Conservation (phyloP, 2,113 vertebrate genomes). For the Myotis davidii region DNA sequence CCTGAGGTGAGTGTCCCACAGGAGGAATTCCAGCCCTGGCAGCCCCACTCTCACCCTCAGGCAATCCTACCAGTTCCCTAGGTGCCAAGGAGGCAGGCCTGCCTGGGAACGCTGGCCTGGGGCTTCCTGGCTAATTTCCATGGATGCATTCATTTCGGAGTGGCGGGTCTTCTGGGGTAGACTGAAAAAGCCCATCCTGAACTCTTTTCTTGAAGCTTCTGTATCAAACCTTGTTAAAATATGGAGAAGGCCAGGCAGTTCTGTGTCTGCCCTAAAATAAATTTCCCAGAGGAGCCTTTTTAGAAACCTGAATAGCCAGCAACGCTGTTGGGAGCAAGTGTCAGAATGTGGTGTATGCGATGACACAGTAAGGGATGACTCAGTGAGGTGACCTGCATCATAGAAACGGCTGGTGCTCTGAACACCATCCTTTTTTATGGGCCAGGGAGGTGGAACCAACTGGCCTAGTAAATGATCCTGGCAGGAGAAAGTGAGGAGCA, state of each 20-base stretch:
- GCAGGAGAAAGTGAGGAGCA: neutral
- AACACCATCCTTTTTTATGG: neutral
- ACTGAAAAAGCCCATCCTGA: neutral
- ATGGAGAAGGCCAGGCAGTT: neutral
- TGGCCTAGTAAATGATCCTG: neutral
- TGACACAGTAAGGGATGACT: neutral
- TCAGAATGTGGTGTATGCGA: neutral
- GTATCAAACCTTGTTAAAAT: neutral
- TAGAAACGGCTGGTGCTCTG: neutral
- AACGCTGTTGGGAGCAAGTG: neutral
- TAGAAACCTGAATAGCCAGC: neutral
- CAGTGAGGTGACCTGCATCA: neutral
- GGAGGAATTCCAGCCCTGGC: neutral
- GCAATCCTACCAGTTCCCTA: neutral
- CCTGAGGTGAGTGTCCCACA: rapidly evolving
- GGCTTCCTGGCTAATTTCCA: neutral
- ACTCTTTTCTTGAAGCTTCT: neutral
- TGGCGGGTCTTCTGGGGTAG: neutral
- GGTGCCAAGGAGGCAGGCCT: neutral
- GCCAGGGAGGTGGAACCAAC: neutral
- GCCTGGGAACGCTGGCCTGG: neutral
- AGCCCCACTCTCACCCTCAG: neutral
- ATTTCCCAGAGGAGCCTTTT: neutral
- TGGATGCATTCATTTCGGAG: neutral
- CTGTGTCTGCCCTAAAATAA: neutral